Conservation (phyloP, 2,113 vertebrate genomes). For the Sapajus apella region DNA sequence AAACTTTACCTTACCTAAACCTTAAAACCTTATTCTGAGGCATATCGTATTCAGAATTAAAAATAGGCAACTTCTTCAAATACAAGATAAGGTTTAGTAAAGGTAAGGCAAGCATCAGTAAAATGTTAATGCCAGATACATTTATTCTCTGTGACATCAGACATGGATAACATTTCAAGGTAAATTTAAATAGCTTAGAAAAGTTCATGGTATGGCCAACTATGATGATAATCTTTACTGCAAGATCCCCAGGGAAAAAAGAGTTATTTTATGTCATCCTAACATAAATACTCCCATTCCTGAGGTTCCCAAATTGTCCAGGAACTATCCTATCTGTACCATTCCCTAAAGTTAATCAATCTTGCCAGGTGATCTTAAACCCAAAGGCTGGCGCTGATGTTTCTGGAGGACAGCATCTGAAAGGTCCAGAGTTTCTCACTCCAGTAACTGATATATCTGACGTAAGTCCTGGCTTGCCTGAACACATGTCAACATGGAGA, state of each 20-base stretch:
- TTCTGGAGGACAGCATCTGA: not conserved
- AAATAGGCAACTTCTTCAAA: not conserved
- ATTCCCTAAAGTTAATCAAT: not conserved
- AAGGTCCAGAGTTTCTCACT: not conserved
- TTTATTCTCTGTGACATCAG: not conserved
- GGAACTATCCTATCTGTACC: not conserved
- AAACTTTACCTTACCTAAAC: not conserved
- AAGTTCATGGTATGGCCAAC: not conserved
- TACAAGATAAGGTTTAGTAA: not conserved
- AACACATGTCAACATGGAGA: fast-evolving
- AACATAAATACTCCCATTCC: not conserved
- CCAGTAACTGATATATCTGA: not conserved
- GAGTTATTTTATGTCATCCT: not conserved
- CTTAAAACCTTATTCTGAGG: slow-evolving; percentile 15
- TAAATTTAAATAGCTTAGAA: not conserved
- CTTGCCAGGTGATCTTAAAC: not conserved
- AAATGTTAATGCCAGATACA: not conserved
- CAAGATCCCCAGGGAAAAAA: not conserved
- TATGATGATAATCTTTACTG: not conserved
- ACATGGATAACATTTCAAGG: not conserved
- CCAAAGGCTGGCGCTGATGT: not conserved
- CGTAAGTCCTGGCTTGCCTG: not conserved
- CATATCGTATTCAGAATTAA: not conserved
- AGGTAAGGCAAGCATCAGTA: not conserved
- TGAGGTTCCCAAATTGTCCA: not conserved